These are phyloP conservation scores for Otolemur crassicaudatus DNA, from an alignment of 2,797 vertebrate species.

Conservation along the genomic window DNA sequence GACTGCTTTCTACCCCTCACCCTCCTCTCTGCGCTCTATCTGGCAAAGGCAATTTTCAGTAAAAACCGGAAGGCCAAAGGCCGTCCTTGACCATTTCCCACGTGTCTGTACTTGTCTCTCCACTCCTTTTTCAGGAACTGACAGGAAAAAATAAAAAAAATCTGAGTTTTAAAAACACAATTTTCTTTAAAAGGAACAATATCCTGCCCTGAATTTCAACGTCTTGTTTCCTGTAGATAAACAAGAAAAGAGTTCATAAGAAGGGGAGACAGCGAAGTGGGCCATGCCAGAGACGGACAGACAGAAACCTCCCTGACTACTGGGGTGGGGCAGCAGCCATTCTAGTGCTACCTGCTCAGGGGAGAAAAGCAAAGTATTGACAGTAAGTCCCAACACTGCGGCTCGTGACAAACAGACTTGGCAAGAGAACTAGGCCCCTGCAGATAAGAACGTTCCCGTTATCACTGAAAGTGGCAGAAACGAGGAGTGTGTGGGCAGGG, in stretches of 20 bases:
- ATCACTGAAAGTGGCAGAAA: not conserved
- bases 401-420: not conserved
- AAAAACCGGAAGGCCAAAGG: not conserved
- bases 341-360: not conserved
- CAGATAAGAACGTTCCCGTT: not conserved
- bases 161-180: not conserved
- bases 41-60: constrained; percentile 11
- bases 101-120: not conserved
- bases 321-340: not conserved
- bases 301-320: not conserved
- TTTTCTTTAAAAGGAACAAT: constrained; percentile 48
- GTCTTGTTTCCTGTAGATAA: constrained; percentile 48
- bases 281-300: not conserved
- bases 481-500: not conserved
- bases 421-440: constrained; percentile 19
- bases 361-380: not conserved
- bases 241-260: constrained; percentile 57
- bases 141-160: not conserved
- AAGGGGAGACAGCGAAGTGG: not conserved
- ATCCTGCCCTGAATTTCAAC: not conserved
- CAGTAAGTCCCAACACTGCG: not conserved
- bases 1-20: not conserved
- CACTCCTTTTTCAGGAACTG: constrained; percentile 53
- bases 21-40: not conserved
- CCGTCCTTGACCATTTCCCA: not conserved